Percentiles rank a stretch among this genome's conserved stretches.
phyloP scores from a whole-genome alignment of 2,113 vertebrate species.

The Nothocercus julius region DNA sequence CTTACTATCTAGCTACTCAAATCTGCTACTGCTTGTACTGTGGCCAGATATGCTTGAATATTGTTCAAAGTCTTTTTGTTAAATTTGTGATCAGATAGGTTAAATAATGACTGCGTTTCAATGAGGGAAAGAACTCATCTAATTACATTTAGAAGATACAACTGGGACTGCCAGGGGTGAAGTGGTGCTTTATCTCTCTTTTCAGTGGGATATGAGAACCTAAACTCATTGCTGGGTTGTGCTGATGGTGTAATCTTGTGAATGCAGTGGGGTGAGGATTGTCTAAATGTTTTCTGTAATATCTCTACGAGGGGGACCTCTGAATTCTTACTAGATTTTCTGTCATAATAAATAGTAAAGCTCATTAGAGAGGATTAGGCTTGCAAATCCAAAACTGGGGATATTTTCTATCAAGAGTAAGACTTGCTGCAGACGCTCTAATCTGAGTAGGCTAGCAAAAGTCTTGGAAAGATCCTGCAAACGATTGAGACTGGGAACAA shows the following conservation, averaged over 20 bases:
- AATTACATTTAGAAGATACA: not conserved
- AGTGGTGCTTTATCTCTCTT: not conserved
- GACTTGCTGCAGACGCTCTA: not conserved
- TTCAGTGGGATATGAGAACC: not conserved
- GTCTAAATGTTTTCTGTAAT: not conserved
- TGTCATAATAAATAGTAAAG: not conserved
- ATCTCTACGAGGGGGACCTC: not conserved
- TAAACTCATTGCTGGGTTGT: not conserved
- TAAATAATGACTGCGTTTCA: not conserved
- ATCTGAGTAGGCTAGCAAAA: not conserved
- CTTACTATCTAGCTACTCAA: not conserved
- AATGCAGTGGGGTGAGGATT: not conserved
- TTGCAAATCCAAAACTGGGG: not conserved
- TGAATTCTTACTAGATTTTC: not conserved
- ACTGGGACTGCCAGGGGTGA: fast-evolving
- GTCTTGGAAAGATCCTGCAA: not conserved
- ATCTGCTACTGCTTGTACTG: not conserved
- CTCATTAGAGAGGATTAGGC: not conserved
- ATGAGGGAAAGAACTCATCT: not conserved
- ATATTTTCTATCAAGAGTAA: not conserved
- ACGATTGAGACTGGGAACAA: not conserved
- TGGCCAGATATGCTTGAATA: not conserved
- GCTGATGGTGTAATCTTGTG: not conserved
- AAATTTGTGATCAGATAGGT: not conserved
- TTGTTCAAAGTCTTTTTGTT: not conserved